These are phyloP conservation scores for Bos javanicus DNA, from an alignment of 2,113 vertebrate genomes.

Conservation along the genomic window DNA sequence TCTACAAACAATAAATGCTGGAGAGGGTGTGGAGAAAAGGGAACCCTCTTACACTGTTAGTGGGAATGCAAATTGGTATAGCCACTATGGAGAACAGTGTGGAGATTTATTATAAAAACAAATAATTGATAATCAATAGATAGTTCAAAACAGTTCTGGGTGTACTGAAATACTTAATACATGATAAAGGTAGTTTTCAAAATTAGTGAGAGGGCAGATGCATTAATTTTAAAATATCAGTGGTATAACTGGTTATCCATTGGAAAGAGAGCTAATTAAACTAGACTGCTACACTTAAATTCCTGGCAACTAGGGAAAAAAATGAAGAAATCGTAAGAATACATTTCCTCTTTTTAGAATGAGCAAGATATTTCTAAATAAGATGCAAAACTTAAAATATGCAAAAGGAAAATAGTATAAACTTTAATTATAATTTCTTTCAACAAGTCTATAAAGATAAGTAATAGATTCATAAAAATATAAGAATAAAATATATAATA, in stretches of 20 bases:
- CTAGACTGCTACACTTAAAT: neutral
- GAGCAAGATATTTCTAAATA: neutral
- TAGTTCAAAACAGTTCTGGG: neutral
- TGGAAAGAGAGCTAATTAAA: neutral
- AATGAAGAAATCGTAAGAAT: neutral
- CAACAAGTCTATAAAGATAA: neutral
- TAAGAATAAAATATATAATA: neutral
- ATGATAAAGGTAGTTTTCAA: constrained; percentile 13
- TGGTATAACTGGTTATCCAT: neutral
- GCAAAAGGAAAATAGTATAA: neutral
- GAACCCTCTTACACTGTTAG: neutral
- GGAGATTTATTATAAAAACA: neutral
- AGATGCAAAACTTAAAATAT: neutral
- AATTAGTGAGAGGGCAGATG: neutral
- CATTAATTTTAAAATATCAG: neutral
- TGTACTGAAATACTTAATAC: neutral
- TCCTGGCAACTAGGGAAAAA: neutral
- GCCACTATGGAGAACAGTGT: neutral
- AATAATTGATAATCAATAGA: neutral
- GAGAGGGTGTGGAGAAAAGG: neutral
- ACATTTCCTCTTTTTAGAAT: neutral
- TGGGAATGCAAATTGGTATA: neutral
- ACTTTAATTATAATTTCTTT: neutral
- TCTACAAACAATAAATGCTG: neutral
- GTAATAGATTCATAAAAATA: neutral